Evolutionary conservation across 2,797 vertebrate species (phyloP).

Genomic region (Oophaga sylvatica): DNA sequence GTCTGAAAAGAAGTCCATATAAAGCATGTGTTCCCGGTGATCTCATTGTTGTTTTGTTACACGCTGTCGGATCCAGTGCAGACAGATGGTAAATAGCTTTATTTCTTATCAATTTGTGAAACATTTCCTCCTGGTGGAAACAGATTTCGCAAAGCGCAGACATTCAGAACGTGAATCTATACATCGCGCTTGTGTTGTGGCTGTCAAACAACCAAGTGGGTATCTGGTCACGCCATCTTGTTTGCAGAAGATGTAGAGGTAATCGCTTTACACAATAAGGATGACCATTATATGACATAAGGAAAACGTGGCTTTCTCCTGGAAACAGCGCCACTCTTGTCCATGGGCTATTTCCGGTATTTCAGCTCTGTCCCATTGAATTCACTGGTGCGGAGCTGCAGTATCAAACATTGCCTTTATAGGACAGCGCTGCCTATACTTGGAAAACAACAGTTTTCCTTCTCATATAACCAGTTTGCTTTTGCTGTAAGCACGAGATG

Average conservation of each 20-base stretch:
- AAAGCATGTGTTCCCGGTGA: slow-evolving; percentile 14
- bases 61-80: slow-evolving; percentile 26
- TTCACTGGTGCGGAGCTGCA: too few species aligned
- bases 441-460: too few species aligned
- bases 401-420: too few species aligned
- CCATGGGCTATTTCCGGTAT: too few species aligned
- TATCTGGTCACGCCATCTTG: background rate
- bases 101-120: slow-evolving; percentile 56
- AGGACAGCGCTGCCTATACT: too few species aligned
- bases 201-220: background rate
- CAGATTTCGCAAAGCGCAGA: slow-evolving; percentile 19
- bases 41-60: slow-evolving; percentile 21
- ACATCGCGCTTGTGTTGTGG: slow-evolving; percentile 11
- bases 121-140: slow-evolving; percentile 39
- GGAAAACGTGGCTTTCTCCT: background rate
- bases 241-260: slow-evolving; percentile 9
- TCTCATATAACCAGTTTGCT: too few species aligned
- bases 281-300: background rate
- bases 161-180: background rate
- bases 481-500: too few species aligned
- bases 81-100: slow-evolving; percentile 57
- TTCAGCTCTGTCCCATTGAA: too few species aligned
- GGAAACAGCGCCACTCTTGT: too few species aligned
- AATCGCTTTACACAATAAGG: background rate
- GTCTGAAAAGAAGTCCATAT: background rate